Evolutionary conservation across 2,113 vertebrate species (phyloP), one percentile per base, ranked within the genome.

Genomic region (Syrrhaptes paradoxus): DNA sequence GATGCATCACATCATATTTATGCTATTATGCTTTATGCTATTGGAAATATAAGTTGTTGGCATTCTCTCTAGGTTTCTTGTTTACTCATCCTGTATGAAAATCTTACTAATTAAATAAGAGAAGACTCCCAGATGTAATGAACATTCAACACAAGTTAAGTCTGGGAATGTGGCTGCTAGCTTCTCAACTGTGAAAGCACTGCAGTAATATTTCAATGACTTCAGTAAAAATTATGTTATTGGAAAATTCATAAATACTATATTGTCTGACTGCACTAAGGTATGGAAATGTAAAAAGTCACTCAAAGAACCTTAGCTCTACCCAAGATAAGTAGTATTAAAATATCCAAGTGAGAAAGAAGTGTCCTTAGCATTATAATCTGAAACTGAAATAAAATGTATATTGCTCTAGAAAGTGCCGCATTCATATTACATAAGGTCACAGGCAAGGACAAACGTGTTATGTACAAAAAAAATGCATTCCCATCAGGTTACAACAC

Each of bases 51-150:
- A 89, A 85, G 7, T 15, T 59, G 17, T 62, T 71, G 28, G 18
- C 9, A 57, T 82, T 87, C 87, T 95, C 81, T 48, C 57, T 36
- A 81, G 73, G 26, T 85, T 94, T 91, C 68, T 67, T 95, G 57
- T 87, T 94, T 94, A 89, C 9, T 83, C 28, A 26, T 89, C 16
- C 34, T 62, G 34, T 75, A 91, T n/a, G 74, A 91, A 81, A 74
- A 93, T 41, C 54, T 74, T 51, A 58, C 20, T 85, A 87, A 94
- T 71, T 94, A 91, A 91, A 84, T 82, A 78, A 57, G 19, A 66
- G 62, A 63, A 75, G 34, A 43, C 71, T 93, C 70, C 32, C 81
- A 71, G 70, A 85, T 63, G 68, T 51, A 77, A 84, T 26, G 25
- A 48, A 52, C 34, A 24, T 78, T 78, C 34, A 43, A 46, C 17